A percentile compares a stretch with the other conserved stretches of the same genome.
phyloP scores from a whole-genome alignment of 1,140 invertebrate genomes.

The Olivierus martensii region DNA sequence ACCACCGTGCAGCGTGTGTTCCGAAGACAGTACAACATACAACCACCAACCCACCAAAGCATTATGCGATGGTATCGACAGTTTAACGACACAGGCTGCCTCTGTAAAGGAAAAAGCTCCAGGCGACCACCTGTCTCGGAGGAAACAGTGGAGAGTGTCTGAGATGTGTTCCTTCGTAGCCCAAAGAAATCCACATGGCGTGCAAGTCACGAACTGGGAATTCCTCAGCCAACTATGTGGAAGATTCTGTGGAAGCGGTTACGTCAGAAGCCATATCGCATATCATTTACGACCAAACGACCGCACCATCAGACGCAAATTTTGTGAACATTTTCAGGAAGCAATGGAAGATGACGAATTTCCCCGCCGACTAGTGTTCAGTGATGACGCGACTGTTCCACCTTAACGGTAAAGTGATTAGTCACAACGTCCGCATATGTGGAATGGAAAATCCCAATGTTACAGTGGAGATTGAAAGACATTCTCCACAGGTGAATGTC shows the following conservation, averaged over 20 bases:
- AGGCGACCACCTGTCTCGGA: neutral
- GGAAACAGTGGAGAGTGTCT: constrained; percentile 1
- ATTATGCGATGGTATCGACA: too few species aligned
- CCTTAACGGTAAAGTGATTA: too few species aligned
- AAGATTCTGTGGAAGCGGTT: constrained; percentile 2
- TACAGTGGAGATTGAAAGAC: too few species aligned
- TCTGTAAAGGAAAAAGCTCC: neutral
- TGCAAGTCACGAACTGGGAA: constrained; percentile 3
- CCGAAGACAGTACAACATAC: too few species aligned
- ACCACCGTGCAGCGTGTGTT: too few species aligned
- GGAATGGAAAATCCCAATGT: too few species aligned
- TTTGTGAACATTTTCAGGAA: neutral
- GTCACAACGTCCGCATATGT: too few species aligned
- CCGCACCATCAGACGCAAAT: neutral
- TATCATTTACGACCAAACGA: neutral
- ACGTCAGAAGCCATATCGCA: neutral
- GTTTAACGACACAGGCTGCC: neutral
- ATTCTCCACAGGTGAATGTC: too few species aligned
- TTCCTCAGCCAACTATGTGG: constrained; percentile 3
- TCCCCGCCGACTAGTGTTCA: too few species aligned
- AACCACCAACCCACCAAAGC: too few species aligned
- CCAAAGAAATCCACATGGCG: neutral
- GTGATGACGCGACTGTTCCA: neutral
- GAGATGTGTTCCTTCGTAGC: neutral
- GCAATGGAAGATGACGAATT: neutral